Base-by-base conservation (phyloP, 1,140 invertebrate species). In the Pomacea maculata region DNA sequence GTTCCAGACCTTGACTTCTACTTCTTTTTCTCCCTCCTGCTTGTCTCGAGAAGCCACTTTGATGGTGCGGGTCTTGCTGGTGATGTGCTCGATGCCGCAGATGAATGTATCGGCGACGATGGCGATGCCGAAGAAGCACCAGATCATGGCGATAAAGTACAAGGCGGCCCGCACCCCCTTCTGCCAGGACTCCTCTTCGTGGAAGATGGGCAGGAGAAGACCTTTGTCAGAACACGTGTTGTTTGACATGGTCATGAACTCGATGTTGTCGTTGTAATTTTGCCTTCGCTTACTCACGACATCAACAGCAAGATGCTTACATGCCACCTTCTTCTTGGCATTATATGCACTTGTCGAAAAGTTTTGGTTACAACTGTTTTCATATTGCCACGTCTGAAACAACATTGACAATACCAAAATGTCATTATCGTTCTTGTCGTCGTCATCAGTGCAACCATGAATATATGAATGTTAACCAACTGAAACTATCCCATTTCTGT, bases 1-100 rank as follows among this genome's bases (percentile, higher is more conserved):
- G 83, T 94, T 94, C 93, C 94, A 94, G 34, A 93, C 90, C 84
- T 89, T 88, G 8, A 91, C 88, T 80, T 90, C 90, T 75, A 90
- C 83, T 73, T 85, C 82, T 71, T 88, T 83, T 8, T 84, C 80
- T 11, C 82, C 82, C 29, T 78, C 84, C 76, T 86, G 84, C 14
- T 86, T 72, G 82, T 88, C 84, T 0, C 88, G 77, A 85, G 89
- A 86, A 19, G 90, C 85, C 2, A 91, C 84, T 75, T 87, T 85
- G 45, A 94, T 92, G 80, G 92, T 93, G 70, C 92, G 89, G 8
- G 93, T 94, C 88, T 94, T 94, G 86, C 93, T 94, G 0, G 94
- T 95, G 83, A 95, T 95, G 84, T 93, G 93, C 87, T 95, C 94
- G 78, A 95, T 94, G 72, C 94, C 91, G 73, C 93, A 92, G 94